phyloP scores from a whole-genome alignment of 2,888 invertebrate species.

The Lottia gigantea region DNA sequence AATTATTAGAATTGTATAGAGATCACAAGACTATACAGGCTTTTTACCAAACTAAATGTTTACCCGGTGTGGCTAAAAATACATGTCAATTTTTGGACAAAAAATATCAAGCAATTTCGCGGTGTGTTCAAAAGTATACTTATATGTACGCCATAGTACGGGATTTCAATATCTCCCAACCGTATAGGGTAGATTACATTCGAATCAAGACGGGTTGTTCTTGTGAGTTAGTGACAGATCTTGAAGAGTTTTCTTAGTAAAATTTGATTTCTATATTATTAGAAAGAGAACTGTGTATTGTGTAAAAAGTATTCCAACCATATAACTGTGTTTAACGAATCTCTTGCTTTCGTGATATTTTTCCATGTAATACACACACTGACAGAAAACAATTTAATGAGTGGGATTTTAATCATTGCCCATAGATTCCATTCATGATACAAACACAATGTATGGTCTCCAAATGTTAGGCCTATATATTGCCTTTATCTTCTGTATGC shows the following conservation, averaged over 20 bases:
- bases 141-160: slow-evolving; percentile 86
- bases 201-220: slow-evolving; percentile 85
- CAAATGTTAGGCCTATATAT: no score
- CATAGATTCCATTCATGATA: no score
- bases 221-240: slow-evolving; percentile 75
- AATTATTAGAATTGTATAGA: slow-evolving; percentile 78
- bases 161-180: slow-evolving; percentile 72
- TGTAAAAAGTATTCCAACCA: no score
- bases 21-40: slow-evolving; percentile 72
- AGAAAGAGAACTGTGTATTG: no score
- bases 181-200: slow-evolving; percentile 85
- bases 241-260: slow-evolving; percentile 3
- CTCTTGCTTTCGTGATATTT: no score
- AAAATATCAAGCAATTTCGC: slow-evolving; percentile 77
- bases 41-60: slow-evolving; percentile 85
- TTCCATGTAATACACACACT: no score
- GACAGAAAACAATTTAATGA: no score
- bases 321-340: no score
- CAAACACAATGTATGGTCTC: no score
- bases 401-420: no score
- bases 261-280: not conserved
- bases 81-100: slow-evolving; percentile 83
- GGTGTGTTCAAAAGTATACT: slow-evolving; percentile 85
- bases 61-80: slow-evolving; percentile 76
- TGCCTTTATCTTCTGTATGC: no score